Percentiles rank a stretch among this genome's conserved stretches.
These are phyloP conservation scores for Chydorus sphaericus DNA, from an alignment of 2,888 invertebrate species.

Conservation along the genomic window DNA sequence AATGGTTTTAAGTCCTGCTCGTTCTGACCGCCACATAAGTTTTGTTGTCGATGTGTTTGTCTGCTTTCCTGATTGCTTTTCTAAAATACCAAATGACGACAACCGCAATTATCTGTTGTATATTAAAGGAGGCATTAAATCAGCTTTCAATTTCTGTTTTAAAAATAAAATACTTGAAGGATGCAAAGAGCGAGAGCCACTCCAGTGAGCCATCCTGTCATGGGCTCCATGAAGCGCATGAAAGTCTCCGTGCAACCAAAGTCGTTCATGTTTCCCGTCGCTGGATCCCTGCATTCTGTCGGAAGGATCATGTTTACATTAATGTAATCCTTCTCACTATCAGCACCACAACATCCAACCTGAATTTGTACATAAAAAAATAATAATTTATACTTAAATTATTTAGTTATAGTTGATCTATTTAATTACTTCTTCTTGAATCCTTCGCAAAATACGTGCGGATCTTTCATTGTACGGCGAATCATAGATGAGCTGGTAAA, in stretches of 20 bases:
- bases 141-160: too few species aligned
- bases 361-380: constrained; percentile 8
- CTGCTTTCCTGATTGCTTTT: too few species aligned
- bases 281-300: constrained; percentile 16
- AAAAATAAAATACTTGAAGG: too few species aligned
- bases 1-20: too few species aligned
- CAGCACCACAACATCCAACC: constrained; percentile 23
- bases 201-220: constrained; percentile 4
- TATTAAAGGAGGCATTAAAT: too few species aligned
- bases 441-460: neutral
- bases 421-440: neutral
- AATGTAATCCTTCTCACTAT: constrained; percentile 20
- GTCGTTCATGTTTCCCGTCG: constrained; percentile 13
- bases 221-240: constrained; percentile 3
- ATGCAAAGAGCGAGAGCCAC: neutral
- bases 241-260: constrained; percentile 6
- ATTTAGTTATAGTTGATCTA: neutral
- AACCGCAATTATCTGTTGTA: too few species aligned
- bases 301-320: constrained; percentile 18
- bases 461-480: neutral
- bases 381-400: neutral
- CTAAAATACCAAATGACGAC: too few species aligned
- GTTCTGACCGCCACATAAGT: too few species aligned
- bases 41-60: too few species aligned
- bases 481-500: neutral